These are phyloP conservation scores for Tipula vernalis DNA, from an alignment of 2,888 invertebrate species.

Conservation along the genomic window DNA sequence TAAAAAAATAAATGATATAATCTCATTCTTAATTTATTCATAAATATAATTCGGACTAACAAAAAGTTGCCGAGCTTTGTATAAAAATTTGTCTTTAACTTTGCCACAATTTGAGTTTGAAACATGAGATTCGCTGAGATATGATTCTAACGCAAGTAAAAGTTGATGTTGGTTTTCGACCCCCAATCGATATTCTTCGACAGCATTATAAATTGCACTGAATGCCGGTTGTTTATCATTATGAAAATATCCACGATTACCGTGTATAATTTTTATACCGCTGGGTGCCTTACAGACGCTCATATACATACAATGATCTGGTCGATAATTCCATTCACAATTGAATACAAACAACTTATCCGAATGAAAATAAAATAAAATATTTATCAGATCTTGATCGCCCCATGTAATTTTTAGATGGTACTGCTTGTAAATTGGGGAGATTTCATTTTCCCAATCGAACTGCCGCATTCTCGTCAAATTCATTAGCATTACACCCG, in stretches of 20 bases:
- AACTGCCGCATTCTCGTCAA: constrained; percentile 79
- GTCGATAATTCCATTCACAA: constrained; percentile 83
- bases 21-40: background rate
- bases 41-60: constrained; percentile 19
- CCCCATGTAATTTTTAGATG: constrained; percentile 86
- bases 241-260: constrained; percentile 77
- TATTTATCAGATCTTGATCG: constrained; percentile 91
- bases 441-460: constrained; percentile 72
- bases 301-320: constrained; percentile 94
- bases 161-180: constrained; percentile 49
- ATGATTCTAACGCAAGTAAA: constrained; percentile 35
- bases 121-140: constrained; percentile 41
- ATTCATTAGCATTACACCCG: constrained; percentile 97
- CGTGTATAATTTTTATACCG: constrained; percentile 79
- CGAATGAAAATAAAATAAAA: constrained; percentile 69
- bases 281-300: constrained; percentile 56
- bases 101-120: constrained; percentile 51
- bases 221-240: constrained; percentile 77
- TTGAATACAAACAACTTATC: constrained; percentile 66
- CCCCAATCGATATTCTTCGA: constrained; percentile 45
- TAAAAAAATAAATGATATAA: background rate
- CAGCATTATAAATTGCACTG: constrained; percentile 50
- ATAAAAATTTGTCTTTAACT: constrained; percentile 41
- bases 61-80: constrained; percentile 33
- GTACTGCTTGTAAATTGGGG: constrained; percentile 75